Evolutionary conservation across 2,888 invertebrate species (phyloP), one percentile per base, ranked within the genome.

Genomic region (Microplitis manilae): DNA sequence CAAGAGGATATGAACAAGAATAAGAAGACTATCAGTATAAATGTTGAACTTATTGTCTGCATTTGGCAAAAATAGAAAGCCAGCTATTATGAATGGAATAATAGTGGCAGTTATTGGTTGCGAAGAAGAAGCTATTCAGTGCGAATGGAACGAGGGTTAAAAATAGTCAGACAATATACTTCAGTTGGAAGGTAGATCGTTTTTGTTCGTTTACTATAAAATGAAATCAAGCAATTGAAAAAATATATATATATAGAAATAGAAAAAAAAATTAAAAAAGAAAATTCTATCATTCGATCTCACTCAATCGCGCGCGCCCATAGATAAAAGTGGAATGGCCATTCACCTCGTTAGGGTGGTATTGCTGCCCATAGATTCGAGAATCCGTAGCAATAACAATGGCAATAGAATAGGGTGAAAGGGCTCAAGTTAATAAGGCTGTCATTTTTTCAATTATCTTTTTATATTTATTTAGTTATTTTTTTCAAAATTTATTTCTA

Each of bases 361-460:
- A 50, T 50, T 50, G 50, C 50, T 50, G 50, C 13, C 13, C 50
- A 50, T 13, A 50, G 69, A 76, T 75, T 71, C 75, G 77, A 75
- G 77, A 79, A 79, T 78, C 79, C 76, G 76, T 76, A 77, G 76
- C 77, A 80, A 83, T 85, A 84, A 84, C 84, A 80, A 79, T 85
- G 82, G 84, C 84, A 84, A 85, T 85, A 85, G 82, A 81, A 80
- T 76, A 79, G 74, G 75, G 79, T 68, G 79, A 80, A 41, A 30
- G 71, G 68, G 78, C 65, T 64, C 64, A 41, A 67, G 69, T 76
- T 77, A 20, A 64, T 76, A 70, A 78, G 71, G 76, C 76, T 64
- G 75, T 41, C 20, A 40, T 64, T 75, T 70, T 64, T 40, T 41
- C 6, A 41, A 20, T 65, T 62, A 61, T 40, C 15, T 76, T 5